Percentiles rank a stretch among this genome's conserved stretches.
These are phyloP conservation scores for Euglossa dilemma DNA, from an alignment of 1,140 invertebrate species.

Conservation along the genomic window DNA sequence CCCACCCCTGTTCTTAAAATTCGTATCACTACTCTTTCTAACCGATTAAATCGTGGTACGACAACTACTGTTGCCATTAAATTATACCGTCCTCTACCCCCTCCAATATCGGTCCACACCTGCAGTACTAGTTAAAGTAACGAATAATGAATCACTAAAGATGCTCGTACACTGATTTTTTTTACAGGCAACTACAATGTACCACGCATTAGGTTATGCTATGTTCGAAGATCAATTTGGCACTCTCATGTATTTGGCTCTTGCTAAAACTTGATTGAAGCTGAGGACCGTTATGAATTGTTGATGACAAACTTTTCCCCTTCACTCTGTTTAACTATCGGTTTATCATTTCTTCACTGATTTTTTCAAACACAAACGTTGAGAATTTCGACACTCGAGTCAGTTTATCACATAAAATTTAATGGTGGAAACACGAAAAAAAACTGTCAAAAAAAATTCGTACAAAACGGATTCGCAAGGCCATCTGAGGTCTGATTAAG, in stretches of 20 bases:
- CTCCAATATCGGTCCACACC: constrained; percentile 31
- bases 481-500: constrained; percentile 43
- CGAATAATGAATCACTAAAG: constrained; percentile 18
- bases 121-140: constrained; percentile 25
- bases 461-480: constrained; percentile 34
- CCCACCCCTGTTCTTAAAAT: constrained; percentile 19
- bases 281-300: constrained; percentile 28
- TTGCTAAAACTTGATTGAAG: constrained; percentile 25
- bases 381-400: background rate
- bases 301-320: constrained; percentile 3
- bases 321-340: constrained; percentile 24
- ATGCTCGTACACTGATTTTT: constrained; percentile 20
- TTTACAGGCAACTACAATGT: constrained; percentile 24
- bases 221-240: background rate
- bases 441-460: constrained; percentile 9
- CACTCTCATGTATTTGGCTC: constrained; percentile 12
- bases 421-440: background rate
- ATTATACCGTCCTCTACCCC: constrained; percentile 28
- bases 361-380: constrained; percentile 1
- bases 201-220: constrained; percentile 39
- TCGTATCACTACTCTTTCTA: constrained; percentile 23
- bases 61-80: constrained; percentile 35
- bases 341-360: constrained; percentile 42
- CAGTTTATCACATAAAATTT: constrained; percentile 38
- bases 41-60: constrained; percentile 31